Conservation (phyloP, 2,113 vertebrate genomes). For the Carettochelys insculpta region DNA sequence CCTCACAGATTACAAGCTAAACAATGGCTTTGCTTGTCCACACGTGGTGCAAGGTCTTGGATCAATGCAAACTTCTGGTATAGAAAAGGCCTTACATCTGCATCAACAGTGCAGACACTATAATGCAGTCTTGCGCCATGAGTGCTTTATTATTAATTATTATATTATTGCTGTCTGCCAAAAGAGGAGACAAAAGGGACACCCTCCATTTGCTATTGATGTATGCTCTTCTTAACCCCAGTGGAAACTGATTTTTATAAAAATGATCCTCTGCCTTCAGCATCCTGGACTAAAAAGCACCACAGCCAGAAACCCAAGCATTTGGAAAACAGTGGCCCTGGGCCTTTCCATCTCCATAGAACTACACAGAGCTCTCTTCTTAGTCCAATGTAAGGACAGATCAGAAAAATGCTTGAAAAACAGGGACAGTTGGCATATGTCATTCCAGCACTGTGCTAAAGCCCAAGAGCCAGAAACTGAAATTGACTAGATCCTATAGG, state of each 20-base stretch:
- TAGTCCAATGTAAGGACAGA: background rate
- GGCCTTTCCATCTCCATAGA: background rate
- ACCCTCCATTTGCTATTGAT: background rate
- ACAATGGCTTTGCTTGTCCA: background rate
- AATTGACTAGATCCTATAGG: background rate
- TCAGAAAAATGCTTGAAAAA: background rate
- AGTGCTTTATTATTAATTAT: too few relatives aligned
- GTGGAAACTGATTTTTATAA: background rate
- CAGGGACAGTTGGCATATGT: background rate
- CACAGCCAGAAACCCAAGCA: background rate
- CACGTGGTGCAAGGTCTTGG: background rate
- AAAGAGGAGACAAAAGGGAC: background rate
- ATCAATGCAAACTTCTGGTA: background rate
- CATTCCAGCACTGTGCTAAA: background rate
- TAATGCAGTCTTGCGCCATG: background rate
- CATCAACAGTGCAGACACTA: background rate
- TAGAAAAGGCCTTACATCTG: background rate
- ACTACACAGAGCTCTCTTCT: background rate
- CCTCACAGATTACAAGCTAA: background rate
- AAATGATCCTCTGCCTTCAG: background rate
- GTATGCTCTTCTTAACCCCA: background rate
- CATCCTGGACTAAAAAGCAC: background rate
- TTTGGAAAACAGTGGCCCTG: background rate
- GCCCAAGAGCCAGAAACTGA: background rate
- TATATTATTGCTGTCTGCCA: too few relatives aligned